A percentile compares a stretch with the other conserved stretches of the same genome.
phyloP scores from a whole-genome alignment of 2,888 invertebrate species.

The Drosophila pegasa region DNA sequence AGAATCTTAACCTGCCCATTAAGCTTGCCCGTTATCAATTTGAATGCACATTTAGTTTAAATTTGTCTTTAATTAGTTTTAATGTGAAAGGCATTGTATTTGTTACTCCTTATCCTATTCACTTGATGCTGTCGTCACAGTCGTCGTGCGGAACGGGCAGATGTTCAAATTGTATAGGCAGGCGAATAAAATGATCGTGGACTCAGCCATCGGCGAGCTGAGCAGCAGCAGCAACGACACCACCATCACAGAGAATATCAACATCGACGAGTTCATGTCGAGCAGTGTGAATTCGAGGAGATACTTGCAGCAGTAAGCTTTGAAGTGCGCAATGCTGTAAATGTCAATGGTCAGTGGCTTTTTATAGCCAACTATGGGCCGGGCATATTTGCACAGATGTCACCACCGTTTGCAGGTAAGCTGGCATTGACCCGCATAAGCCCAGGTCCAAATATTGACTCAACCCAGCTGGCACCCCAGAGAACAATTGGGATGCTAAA shows the following conservation, averaged over 20 bases:
- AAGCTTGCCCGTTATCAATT: no score
- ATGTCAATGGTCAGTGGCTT: background rate
- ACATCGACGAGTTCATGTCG: constrained; percentile 42
- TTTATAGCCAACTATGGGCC: constrained; percentile 19
- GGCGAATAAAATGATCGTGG: constrained; percentile 43
- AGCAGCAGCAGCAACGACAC: constrained; percentile 42
- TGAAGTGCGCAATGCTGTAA: constrained; percentile 15
- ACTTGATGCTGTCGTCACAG: background rate
- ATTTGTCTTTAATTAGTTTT: background rate
- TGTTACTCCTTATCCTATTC: background rate
- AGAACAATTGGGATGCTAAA: constrained; percentile 11
- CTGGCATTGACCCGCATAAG: constrained; percentile 61
- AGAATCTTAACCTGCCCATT: no score
- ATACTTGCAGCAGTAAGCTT: background rate
- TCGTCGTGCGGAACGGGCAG: constrained; percentile 54
- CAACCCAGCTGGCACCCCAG: constrained; percentile 6
- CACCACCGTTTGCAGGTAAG: constrained; percentile 1
- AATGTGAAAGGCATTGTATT: background rate
- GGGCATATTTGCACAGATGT: constrained; percentile 48
- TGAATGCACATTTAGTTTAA: background rate
- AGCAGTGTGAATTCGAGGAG: background rate
- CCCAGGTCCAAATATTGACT: constrained; percentile 25
- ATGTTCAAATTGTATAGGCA: constrained; percentile 44
- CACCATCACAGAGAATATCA: constrained; percentile 31
- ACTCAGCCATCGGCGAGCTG: constrained; percentile 32